Percentiles rank a stretch among this genome's conserved stretches.
These are phyloP conservation scores for Aselliscus stoliczkanus DNA, from an alignment of 2,797 vertebrate species.

Conservation along the genomic window DNA sequence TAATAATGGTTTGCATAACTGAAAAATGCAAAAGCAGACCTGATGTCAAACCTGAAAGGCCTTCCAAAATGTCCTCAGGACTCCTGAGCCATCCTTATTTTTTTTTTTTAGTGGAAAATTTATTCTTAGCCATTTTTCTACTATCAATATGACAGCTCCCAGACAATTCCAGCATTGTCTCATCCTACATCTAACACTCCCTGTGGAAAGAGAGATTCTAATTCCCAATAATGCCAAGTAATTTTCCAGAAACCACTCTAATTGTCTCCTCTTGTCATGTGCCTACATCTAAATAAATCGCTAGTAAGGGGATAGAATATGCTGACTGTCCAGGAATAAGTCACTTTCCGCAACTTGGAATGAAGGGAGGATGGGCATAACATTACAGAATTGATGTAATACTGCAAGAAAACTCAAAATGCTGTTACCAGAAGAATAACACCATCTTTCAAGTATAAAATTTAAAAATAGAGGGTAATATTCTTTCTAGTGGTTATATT, in stretches of 20 bases:
- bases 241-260: not conserved
- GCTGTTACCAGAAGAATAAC: not conserved
- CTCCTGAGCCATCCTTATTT: not conserved
- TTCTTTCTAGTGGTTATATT: not conserved
- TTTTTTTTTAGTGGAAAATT: not conserved
- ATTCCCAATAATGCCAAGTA: not conserved
- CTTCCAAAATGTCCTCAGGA: not conserved
- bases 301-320: not conserved
- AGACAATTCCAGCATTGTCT: not conserved
- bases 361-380: not conserved
- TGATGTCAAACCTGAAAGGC: not conserved
- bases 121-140: not conserved
- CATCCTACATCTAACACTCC: not conserved
- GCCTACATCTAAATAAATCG: not conserved
- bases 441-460: not conserved
- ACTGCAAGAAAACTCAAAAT: not conserved
- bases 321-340: not conserved
- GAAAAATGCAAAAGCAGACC: not conserved
- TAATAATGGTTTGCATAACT: not conserved
- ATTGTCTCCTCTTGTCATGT: not conserved
- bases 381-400: not conserved
- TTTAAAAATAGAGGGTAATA: not conserved
- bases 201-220: not conserved
- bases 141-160: not conserved
- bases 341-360: not conserved